Conservation (phyloP, 2,797 vertebrate species). For the Lindbergichthys nudifrons region DNA sequence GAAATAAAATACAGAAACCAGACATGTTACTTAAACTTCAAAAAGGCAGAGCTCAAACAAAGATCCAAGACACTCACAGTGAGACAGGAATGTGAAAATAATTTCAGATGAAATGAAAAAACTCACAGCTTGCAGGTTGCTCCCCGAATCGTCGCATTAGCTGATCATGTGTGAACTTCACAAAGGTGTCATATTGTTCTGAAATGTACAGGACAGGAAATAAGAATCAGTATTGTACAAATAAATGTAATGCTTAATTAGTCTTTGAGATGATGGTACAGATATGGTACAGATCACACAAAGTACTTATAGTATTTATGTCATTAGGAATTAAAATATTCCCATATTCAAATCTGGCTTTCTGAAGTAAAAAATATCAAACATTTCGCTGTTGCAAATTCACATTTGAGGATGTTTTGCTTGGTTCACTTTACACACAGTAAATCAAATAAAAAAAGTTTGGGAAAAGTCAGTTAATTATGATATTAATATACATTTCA, state of each 20-base stretch:
- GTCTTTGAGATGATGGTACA: neutral
- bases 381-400: neutral
- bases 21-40: constrained; percentile 53
- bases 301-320: neutral
- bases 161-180: constrained; percentile 98
- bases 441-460: neutral
- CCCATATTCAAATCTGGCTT: neutral
- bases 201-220: constrained; percentile 51
- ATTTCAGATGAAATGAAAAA: constrained; percentile 1
- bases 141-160: constrained; percentile 98
- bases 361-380: neutral
- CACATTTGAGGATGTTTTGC: neutral
- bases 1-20: constrained; percentile 59
- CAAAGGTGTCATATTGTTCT: constrained; percentile 98
- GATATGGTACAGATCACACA: neutral
- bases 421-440: neutral
- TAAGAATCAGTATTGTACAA: neutral
- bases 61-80: constrained; percentile 21
- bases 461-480: no score
- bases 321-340: neutral
- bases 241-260: neutral
- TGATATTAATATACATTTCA: no score
- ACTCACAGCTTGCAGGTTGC: constrained; percentile 96
- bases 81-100: constrained; percentile 40
- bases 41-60: constrained; percentile 16